These are phyloP conservation scores for Semotilus atromaculatus DNA, from an alignment of 2,797 vertebrate genomes.

Conservation along the genomic window DNA sequence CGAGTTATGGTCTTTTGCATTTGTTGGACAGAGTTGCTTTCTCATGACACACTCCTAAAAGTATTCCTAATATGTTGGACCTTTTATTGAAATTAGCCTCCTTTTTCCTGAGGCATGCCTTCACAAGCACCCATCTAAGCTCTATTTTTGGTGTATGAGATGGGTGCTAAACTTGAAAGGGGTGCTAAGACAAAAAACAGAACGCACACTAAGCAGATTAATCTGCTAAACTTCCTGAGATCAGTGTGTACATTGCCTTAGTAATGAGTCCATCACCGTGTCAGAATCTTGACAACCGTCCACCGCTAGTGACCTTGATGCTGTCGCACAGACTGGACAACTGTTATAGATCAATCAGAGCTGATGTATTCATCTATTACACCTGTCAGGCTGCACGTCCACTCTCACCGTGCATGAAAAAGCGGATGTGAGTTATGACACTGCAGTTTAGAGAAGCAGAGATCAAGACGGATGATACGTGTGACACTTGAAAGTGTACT, in stretches of 20 bases:
- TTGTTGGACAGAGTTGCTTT: no score
- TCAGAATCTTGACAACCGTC: constrained; percentile 46
- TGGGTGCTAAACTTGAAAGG: not conserved
- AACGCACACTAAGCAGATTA: constrained; percentile 5
- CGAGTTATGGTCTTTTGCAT: no score
- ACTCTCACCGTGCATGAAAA: constrained; percentile 45
- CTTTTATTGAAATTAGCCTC: not conserved
- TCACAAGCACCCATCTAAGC: not conserved
- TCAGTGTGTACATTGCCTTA: constrained; percentile 43
- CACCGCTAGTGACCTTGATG: constrained; percentile 59
- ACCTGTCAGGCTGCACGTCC: constrained; percentile 52
- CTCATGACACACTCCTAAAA: no score
- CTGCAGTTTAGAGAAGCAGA: constrained; percentile 50
- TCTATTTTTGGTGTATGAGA: not conserved
- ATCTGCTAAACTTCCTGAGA: constrained; percentile 9
- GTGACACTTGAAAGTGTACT: constrained; percentile 28
- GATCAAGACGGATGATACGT: constrained; percentile 36
- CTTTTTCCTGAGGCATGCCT: not conserved
- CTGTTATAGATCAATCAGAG: constrained; percentile 59
- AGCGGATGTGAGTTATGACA: constrained; percentile 51
- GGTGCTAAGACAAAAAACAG: not conserved
- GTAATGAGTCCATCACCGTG: constrained; percentile 51
- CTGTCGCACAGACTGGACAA: constrained; percentile 50
- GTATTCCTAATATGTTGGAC: no score
- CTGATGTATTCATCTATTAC: constrained; percentile 52